Conservation (phyloP, 2,888 invertebrate genomes). For the Heliconius ethilla region DNA sequence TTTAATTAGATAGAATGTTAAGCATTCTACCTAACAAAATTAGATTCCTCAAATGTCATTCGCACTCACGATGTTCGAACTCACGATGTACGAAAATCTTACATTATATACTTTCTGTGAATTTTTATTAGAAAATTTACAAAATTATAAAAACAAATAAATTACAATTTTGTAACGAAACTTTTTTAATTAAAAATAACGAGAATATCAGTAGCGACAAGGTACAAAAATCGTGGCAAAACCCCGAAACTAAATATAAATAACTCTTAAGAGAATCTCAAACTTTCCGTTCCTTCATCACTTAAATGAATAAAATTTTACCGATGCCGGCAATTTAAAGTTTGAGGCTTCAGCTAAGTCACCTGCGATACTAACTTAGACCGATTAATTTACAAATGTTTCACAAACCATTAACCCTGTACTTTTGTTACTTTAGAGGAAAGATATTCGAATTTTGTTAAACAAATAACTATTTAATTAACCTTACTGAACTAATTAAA, state of each 20-base stretch:
- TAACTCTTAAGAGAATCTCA: constrained; percentile 40
- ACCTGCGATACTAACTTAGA: constrained; percentile 75
- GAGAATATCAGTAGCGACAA: constrained; percentile 29
- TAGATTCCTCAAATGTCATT: too few species aligned
- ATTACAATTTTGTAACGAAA: neutral
- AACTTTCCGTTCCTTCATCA: constrained; percentile 46
- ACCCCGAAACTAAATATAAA: constrained; percentile 39
- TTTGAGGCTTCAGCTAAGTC: constrained; percentile 67
- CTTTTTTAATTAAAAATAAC: constrained; percentile 28
- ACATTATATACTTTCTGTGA: too few species aligned
- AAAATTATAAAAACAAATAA: neutral
- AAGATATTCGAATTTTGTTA: constrained; percentile 19
- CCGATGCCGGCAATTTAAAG: constrained; percentile 78
- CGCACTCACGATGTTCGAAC: too few species aligned
- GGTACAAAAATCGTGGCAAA: constrained; percentile 25
- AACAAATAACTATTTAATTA: neutral
- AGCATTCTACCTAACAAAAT: too few species aligned
- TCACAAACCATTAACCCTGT: constrained; percentile 77
- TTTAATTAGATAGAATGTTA: too few species aligned
- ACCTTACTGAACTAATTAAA: neutral
- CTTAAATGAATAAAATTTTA: constrained; percentile 47
- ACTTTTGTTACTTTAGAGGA: constrained; percentile 61
- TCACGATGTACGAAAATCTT: too few species aligned
- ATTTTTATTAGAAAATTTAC: neutral
- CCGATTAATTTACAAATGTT: constrained; percentile 79